A percentile compares a stretch with the other conserved stretches of the same genome.
Conservation (phyloP, 2,113 vertebrate genomes). For the Brachirus orientalis region DNA sequence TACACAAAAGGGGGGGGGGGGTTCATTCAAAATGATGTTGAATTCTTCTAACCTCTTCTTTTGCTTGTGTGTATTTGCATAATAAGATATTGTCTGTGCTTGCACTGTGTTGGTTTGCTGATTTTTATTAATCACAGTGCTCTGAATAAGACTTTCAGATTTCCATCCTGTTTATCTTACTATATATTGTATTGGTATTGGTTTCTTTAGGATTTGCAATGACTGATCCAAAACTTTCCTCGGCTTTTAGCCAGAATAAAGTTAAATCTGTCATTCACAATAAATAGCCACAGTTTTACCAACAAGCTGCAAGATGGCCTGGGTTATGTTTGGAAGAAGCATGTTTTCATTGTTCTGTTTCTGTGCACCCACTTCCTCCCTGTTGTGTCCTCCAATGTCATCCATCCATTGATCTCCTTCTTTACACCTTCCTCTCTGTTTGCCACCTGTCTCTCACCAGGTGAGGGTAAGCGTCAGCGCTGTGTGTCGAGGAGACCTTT, state of each 20-base stretch:
- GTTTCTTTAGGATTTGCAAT: too few relatives aligned
- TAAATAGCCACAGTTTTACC: not conserved
- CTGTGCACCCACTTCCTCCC: conserved; percentile 5
- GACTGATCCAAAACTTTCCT: not conserved
- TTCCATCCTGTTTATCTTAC: not conserved
- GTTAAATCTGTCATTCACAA: not conserved
- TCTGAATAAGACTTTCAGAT: too few relatives aligned
- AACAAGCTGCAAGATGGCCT: not conserved
- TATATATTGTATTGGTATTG: too few relatives aligned
- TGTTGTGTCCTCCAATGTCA: not conserved
- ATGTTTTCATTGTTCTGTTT: conserved; percentile 3
- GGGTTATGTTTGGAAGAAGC: not conserved
- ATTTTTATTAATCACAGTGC: too few relatives aligned
- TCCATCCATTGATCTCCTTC: not conserved
- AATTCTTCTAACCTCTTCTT: too few relatives aligned
- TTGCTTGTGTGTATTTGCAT: not conserved
- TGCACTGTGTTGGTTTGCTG: not conserved
- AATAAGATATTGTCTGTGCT: not conserved
- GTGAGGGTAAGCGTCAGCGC: conserved; percentile 68
- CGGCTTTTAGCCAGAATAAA: not conserved
- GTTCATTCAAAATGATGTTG: too few relatives aligned
- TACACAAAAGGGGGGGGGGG: too few relatives aligned
- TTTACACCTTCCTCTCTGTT: conserved; percentile 13
- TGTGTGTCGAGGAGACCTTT: conserved; percentile 74
- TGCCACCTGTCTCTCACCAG: conserved; percentile 44